Evolutionary conservation across 2,797 vertebrate species (phyloP), one percentile per base, ranked within the genome.

Genomic region (Lepus townsendii): DNA sequence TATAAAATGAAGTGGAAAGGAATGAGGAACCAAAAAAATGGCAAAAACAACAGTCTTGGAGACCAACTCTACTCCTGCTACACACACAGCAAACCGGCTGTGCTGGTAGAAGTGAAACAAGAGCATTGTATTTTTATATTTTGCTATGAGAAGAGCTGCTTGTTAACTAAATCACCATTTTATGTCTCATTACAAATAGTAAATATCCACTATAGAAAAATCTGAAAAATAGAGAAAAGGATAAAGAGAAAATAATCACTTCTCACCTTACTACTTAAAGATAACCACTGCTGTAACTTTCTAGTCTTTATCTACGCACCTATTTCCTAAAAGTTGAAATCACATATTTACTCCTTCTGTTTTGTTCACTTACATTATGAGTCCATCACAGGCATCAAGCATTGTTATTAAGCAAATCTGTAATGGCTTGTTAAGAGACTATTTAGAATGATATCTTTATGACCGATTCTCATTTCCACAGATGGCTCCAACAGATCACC

Each of bases 151-250:
- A 93, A 93, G 20, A 30, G 19, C 2, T 83, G 54, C 66, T 65
- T 50, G 47, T 60, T 79, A 66, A 66, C 35, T 63, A 86, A 78
- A 42, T 76, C n/a, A 93, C 30, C 69, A 52, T n/a, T 72, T 82
- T 80, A 88, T 66, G 66, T 9, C 54, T 78, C 60, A 66, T 68
- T 88, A 72, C 88, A 93, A 91, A 69, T 62, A 92, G 78, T 72
- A 57, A 92, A 6, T 73, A 20, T 32, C 27, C 47, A 88, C 0
- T 80, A 66, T 4, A 88, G 50, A 42, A 90, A 80, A 79, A 50
- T 66, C 65, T 86, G 35, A 71, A 78, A 86, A 77, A 88, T 1
- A 63, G 27, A 57, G 32, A 63, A 62, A 62, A 77, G 9, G 86
- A 73, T 78, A 83, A 78, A 50, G 30, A 69, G 32, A 85, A 93